These are phyloP conservation scores for Ondatra zibethicus DNA, from an alignment of 2,113 vertebrate genomes.

Conservation along the genomic window DNA sequence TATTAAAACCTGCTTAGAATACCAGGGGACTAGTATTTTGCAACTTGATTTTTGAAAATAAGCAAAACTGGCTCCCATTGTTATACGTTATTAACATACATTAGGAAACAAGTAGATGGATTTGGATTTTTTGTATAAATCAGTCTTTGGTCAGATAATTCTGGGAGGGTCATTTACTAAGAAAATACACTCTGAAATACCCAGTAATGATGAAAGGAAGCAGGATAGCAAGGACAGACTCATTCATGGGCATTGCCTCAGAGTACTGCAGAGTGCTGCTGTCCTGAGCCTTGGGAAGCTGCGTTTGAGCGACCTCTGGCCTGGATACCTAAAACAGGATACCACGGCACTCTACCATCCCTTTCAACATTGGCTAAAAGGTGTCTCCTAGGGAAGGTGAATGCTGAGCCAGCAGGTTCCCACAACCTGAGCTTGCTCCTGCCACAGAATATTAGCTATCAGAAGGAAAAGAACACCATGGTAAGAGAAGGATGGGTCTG, in stretches of 20 bases:
- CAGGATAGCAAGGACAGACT: rapidly evolving
- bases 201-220: background rate
- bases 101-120: background rate
- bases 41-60: background rate
- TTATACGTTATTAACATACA: background rate
- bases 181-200: background rate
- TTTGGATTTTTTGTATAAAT: background rate
- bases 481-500: rapidly evolving
- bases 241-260: background rate
- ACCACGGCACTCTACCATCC: background rate
- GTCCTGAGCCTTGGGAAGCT: background rate
- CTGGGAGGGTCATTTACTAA: background rate
- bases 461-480: background rate
- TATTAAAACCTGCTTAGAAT: background rate
- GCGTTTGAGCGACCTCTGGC: background rate
- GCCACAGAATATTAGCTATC: background rate
- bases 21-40: background rate
- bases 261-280: background rate
- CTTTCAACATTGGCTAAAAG: background rate
- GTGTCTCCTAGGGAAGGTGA: background rate
- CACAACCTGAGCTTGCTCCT: background rate
- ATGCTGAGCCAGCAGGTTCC: no score
- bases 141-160: background rate
- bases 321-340: background rate
- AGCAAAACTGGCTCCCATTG: background rate